These are phyloP conservation scores for Tipula helvola DNA, from an alignment of 2,888 invertebrate genomes.

Conservation along the genomic window DNA sequence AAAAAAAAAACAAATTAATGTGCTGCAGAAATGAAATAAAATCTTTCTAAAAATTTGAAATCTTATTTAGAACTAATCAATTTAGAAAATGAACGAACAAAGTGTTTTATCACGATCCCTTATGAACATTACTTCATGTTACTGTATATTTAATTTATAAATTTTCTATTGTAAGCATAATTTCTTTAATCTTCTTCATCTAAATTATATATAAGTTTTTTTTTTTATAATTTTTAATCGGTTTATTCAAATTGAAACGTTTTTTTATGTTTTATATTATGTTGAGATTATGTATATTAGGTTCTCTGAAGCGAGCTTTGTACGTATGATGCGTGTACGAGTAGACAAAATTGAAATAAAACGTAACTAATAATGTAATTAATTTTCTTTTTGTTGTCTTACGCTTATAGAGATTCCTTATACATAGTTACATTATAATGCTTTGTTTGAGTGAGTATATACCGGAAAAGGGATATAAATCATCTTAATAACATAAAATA, in stretches of 20 bases:
- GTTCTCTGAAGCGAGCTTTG: neutral
- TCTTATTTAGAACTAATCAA: neutral
- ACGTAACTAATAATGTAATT: neutral
- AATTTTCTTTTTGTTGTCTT: neutral
- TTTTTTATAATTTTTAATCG: neutral
- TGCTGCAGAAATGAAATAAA: neutral
- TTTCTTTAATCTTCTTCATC: neutral
- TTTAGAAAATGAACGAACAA: neutral
- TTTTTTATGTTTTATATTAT: neutral
- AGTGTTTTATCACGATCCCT: neutral
- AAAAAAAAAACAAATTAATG: neutral
- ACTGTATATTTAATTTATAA: neutral
- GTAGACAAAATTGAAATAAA: neutral
- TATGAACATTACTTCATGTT: neutral
- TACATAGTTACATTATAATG: neutral
- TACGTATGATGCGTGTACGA: neutral
- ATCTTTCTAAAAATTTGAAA: neutral
- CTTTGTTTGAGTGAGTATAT: neutral
- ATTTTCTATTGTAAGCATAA: neutral
- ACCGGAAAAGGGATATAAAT: neutral
- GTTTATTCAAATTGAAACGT: neutral
- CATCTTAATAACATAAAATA: neutral
- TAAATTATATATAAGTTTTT: neutral
- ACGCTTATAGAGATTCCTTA: neutral
- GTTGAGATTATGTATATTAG: neutral